phyloP scores from a whole-genome alignment of 1,140 invertebrate genomes.

The Theocolax elegans region DNA sequence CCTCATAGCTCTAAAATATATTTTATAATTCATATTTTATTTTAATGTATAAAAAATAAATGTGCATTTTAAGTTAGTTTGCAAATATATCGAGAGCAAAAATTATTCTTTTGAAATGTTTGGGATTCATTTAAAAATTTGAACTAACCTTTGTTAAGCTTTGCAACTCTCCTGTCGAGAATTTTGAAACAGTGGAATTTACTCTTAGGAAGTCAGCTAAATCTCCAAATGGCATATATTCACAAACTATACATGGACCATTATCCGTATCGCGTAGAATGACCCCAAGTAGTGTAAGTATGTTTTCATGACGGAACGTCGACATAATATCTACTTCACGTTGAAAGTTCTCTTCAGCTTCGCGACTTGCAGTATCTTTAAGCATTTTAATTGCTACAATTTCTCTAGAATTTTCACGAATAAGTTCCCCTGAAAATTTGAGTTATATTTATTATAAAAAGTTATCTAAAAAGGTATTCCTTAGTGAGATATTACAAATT shows the following conservation, averaged over 20 bases:
- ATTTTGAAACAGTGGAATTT: slow-evolving; percentile 68
- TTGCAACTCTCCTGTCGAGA: slow-evolving; percentile 58
- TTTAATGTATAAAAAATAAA: no score
- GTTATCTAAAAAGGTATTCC: no score
- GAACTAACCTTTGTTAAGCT: slow-evolving; percentile 64
- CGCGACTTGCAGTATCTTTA: slow-evolving; percentile 83
- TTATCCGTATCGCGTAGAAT: slow-evolving; percentile 77
- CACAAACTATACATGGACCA: slow-evolving; percentile 92
- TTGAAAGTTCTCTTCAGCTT: slow-evolving; percentile 86
- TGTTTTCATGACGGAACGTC: slow-evolving; percentile 87
- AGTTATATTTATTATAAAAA: no score
- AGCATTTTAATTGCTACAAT: slow-evolving; percentile 87
- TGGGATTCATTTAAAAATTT: no score
- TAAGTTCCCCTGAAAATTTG: slow-evolving; percentile 70
- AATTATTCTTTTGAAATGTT: no score
- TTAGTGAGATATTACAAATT: no score
- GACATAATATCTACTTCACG: slow-evolving; percentile 92
- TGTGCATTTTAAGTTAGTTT: no score
- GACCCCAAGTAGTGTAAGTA: slow-evolving; percentile 85
- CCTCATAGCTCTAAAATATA: no score
- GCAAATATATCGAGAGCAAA: no score
- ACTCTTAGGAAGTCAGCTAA: slow-evolving; percentile 83
- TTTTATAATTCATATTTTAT: no score
- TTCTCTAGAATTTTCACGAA: slow-evolving; percentile 63
- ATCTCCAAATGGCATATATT: slow-evolving; percentile 92